Evolutionary conservation across 2,888 invertebrate genomes (phyloP), one percentile per base, ranked within the genome.

Genomic region (Prosopocoilus inquinatus): DNA sequence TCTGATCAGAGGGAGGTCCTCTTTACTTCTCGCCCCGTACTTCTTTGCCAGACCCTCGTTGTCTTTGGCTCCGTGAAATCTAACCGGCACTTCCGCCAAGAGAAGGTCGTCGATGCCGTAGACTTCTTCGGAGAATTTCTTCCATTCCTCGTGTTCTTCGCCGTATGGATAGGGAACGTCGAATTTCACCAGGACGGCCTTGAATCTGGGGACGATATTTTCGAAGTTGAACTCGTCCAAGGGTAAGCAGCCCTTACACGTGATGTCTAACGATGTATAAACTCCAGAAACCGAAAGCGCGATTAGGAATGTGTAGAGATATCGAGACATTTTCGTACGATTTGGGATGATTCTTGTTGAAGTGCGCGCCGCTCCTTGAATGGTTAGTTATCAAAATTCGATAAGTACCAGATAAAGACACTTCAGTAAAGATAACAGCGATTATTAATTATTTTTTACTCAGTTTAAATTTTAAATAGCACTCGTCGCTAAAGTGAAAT

Each of bases 151-250:
- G 67, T 96, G 96, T 72, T 95, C 94, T 7, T 92, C 91, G 0
- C 96, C 96, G 73, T 95, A 96, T 0, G 97, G 96, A 78, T 92
- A 97, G 0, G 94, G 91, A 28, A 93, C 90, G 75, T 97, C 96
- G 74, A 96, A 95, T 76, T 96, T 97, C 1, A 96, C 87, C n/a
- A 96, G 71, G 0, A 89, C 82, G 5, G 87, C 91, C 66, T 89
- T 86, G 74, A 95, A 96, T 74, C 89, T 90, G 2, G 82, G 80
- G 16, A 91, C 79, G n/a, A 95, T 84, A 83, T 92, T 92, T 67
- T 90, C 84, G 74, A 94, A 94, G 32, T 87, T 89, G 64, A 84
- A 80, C 55, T 89, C 87, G 70, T 93, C 91, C 65, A 94, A 77
- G 57, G 88, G 86, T 0, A 93, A 84, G 63, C 90, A 89, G 53